These are phyloP conservation scores for Troides oblongomaculatus DNA, from an alignment of 2,888 invertebrate genomes.

Conservation along the genomic window DNA sequence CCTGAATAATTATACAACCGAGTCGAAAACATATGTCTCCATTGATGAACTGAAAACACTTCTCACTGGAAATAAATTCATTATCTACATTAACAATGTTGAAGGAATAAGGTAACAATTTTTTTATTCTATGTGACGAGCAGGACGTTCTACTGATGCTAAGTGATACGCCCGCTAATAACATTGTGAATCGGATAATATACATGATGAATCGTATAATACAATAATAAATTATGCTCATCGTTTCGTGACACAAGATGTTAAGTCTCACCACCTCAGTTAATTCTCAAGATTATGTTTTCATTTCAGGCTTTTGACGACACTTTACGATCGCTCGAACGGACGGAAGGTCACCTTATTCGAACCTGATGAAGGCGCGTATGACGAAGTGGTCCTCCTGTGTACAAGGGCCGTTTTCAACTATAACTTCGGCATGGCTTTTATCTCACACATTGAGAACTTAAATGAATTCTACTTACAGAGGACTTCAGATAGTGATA, in stretches of 20 bases:
- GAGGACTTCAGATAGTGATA: conserved; percentile 66
- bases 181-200: no score
- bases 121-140: neutral
- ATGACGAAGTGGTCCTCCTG: conserved; percentile 73
- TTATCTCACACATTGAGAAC: conserved; percentile 79
- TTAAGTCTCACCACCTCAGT: neutral
- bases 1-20: conserved; percentile 70
- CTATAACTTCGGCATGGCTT: conserved; percentile 78
- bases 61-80: conserved; percentile 65
- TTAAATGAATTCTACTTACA: conserved; percentile 83
- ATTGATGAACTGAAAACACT: conserved; percentile 74
- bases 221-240: no score
- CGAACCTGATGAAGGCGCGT: conserved; percentile 77
- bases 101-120: conserved; percentile 58
- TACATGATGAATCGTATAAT: no score
- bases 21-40: conserved; percentile 58
- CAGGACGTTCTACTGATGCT: no score
- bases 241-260: no score
- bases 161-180: no score
- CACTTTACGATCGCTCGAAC: conserved; percentile 78
- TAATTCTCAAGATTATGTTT: neutral
- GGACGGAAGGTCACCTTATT: conserved; percentile 75
- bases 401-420: conserved; percentile 83
- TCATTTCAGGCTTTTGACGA: conserved; percentile 81
- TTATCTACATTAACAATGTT: conserved; percentile 64